phyloP scores from a whole-genome alignment of 2,113 vertebrate genomes.

The Donacobius atricapilla region DNA sequence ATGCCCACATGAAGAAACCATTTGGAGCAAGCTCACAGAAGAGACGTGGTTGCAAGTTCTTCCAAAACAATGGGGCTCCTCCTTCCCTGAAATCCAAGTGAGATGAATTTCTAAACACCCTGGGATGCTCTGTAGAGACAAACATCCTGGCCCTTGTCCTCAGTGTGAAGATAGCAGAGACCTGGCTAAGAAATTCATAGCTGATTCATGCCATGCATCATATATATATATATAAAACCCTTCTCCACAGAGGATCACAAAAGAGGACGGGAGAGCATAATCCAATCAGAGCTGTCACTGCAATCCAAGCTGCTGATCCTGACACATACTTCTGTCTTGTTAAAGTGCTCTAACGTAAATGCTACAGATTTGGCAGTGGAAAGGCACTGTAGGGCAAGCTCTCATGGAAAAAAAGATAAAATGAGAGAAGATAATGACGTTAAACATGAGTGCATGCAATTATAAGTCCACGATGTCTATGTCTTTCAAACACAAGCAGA shows the following conservation, averaged over 20 bases:
- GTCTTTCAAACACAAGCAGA: not conserved
- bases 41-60: not conserved
- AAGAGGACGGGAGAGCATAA: not conserved
- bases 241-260: not conserved
- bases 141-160: not conserved
- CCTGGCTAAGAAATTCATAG: not conserved
- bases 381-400: not conserved
- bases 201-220: not conserved
- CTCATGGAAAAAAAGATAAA: conserved; percentile 23
- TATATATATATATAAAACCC: not conserved
- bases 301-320: not conserved
- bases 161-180: not conserved
- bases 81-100: not conserved
- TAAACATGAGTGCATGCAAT: not conserved
- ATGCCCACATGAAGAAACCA: not conserved
- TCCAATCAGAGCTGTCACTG: not conserved
- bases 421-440: not conserved
- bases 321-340: not conserved
- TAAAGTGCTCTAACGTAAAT: not conserved
- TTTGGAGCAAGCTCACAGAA: not conserved
- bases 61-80: not conserved
- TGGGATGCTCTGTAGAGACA: not conserved
- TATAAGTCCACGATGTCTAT: not conserved
- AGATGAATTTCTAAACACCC: not conserved
- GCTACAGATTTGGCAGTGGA: not conserved